Percentiles rank a stretch among this genome's conserved stretches.
Conservation (phyloP, 2,888 invertebrate species). For the Mythimna vitellina region DNA sequence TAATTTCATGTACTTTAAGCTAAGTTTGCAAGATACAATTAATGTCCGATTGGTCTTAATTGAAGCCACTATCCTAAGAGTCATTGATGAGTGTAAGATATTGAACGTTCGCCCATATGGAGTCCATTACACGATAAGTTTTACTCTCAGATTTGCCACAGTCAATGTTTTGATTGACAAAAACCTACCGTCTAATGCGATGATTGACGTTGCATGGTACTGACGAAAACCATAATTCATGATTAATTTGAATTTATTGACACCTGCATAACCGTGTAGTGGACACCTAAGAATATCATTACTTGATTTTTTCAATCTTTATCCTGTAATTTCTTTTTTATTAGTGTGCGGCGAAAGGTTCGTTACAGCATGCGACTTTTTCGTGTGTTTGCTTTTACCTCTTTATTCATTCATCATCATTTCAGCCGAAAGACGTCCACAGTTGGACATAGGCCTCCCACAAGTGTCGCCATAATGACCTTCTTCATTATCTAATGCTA, state of each 20-base stretch:
- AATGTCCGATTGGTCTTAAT: slow-evolving; percentile 9
- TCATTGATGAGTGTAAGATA: background rate
- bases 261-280: no score
- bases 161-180: no score
- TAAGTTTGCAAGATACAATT: slow-evolving; percentile 1
- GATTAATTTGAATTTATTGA: no score
- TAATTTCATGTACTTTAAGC: background rate
- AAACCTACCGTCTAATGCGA: no score
- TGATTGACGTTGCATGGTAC: no score
- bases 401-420: no score
- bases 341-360: background rate
- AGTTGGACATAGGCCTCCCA: no score
- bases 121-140: no score
- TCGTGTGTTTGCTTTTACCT: background rate
- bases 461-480: no score
- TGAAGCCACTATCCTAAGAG: slow-evolving; percentile 1
- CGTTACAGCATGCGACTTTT: background rate
- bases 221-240: no score
- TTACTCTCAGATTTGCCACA: no score
- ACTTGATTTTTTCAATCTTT: background rate
- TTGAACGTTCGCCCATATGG: background rate
- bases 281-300: background rate
- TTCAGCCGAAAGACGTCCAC: no score
- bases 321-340: background rate
- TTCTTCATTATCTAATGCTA: background rate